Conservation (phyloP, 2,113 vertebrate species). For the Struthio camelus region DNA sequence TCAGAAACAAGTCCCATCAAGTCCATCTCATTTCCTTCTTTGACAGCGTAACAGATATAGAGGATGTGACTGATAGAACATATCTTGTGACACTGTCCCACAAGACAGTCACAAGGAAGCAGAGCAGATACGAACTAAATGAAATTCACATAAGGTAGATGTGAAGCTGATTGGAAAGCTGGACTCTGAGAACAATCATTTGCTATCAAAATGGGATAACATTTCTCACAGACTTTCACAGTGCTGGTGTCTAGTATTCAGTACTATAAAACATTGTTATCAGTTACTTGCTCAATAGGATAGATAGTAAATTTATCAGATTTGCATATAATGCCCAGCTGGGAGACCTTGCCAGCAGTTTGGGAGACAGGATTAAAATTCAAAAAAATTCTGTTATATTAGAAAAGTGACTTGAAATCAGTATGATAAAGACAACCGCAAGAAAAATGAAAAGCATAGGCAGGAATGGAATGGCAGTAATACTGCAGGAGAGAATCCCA, state of each 20-base stretch:
- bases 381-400: not conserved
- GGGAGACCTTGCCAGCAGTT: not conserved
- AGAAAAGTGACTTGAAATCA: not conserved
- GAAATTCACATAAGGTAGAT: constrained; percentile 6
- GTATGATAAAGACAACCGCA: not conserved
- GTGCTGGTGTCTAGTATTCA: not conserved
- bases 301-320: not conserved
- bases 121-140: not conserved
- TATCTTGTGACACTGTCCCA: not conserved
- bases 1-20: constrained; percentile 22
- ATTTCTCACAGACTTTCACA: not conserved
- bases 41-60: not conserved
- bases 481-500: not conserved
- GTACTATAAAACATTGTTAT: not conserved
- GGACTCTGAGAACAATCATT: not conserved
- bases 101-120: not conserved
- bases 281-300: not conserved
- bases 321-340: not conserved
- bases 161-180: not conserved
- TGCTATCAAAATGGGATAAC: not conserved
- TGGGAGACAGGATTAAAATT: not conserved
- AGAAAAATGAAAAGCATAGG: not conserved
- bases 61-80: not conserved
- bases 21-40: constrained; percentile 36
- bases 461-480: not conserved